A percentile compares a stretch with the other conserved stretches of the same genome.
These are phyloP conservation scores for Amphipyra berbera DNA, from an alignment of 2,888 invertebrate species.

Conservation along the genomic window DNA sequence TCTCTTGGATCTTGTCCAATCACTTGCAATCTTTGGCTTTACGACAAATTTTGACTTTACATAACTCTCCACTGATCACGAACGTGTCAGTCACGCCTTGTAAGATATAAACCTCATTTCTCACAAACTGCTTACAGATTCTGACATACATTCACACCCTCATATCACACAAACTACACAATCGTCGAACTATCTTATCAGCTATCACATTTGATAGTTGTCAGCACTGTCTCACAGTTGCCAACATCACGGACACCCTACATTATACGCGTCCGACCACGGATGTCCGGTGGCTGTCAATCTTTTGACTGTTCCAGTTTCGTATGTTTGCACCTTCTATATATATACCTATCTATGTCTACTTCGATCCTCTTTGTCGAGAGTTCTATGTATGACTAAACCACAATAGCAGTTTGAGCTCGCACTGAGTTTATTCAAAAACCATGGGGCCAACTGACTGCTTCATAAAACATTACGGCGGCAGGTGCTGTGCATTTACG, in stretches of 20 bases:
- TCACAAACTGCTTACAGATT: no score
- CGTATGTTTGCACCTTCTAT: conserved; percentile 37
- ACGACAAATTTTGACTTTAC: no score
- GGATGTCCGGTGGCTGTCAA: conserved; percentile 72
- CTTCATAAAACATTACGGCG: no score
- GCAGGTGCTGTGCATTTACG: no score
- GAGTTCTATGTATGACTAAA: conserved; percentile 4
- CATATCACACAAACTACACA: neutral
- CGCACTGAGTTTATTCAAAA: neutral
- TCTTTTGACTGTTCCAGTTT: conserved; percentile 64
- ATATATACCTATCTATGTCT: neutral
- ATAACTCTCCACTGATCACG: no score
- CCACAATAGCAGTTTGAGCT: no score
- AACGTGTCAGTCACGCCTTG: no score
- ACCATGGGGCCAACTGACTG: neutral
- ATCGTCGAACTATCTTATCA: conserved; percentile 34
- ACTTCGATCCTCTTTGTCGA: conserved; percentile 33
- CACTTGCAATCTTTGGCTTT: no score
- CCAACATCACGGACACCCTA: conserved; percentile 60
- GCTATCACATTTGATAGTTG: conserved; percentile 18
- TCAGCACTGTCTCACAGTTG: conserved; percentile 33
- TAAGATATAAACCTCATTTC: no score
- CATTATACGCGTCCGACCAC: conserved; percentile 57
- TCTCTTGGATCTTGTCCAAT: no score
- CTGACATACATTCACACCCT: no score